These are phyloP conservation scores for Eulemur rubriventer DNA, from an alignment of 2,797 vertebrate species.

Conservation along the genomic window DNA sequence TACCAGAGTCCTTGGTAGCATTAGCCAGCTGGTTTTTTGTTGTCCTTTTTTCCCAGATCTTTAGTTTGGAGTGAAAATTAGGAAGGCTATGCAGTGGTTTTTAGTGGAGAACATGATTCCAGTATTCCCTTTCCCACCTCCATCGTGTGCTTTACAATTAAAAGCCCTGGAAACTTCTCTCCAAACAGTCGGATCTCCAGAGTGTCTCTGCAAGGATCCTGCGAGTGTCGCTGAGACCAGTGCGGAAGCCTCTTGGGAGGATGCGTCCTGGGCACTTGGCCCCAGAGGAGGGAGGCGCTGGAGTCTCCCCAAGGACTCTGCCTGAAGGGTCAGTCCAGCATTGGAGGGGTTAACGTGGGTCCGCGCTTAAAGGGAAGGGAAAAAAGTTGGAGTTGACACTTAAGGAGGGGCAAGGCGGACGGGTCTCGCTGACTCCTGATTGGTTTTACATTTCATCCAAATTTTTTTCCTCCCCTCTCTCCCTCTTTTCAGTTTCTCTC, in stretches of 20 bases:
- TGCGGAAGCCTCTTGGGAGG: not conserved
- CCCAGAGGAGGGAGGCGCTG: not conserved
- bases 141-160: not conserved
- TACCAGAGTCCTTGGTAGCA: not conserved
- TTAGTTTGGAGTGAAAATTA: not conserved
- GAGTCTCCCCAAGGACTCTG: not conserved
- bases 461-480: constrained; percentile 66
- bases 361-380: not conserved
- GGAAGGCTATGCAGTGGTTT: not conserved
- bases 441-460: constrained; percentile 89
- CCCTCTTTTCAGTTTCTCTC: constrained; percentile 78
- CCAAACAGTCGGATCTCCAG: not conserved
- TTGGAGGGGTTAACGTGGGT: constrained; percentile 57
- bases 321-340: not conserved
- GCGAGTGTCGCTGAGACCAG: not conserved
- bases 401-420: constrained; percentile 79
- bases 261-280: not conserved
- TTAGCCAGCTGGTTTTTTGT: not conserved
- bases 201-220: not conserved
- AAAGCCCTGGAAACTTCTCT: constrained; percentile 21
- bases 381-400: constrained; percentile 79
- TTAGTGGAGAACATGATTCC: not conserved
- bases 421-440: constrained; percentile 88
- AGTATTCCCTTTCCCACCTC: not conserved
- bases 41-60: not conserved